A percentile compares a stretch with the other conserved stretches of the same genome.
Evolutionary conservation across 2,113 vertebrate genomes (phyloP).

Genomic region (Eonycteris spelaea): DNA sequence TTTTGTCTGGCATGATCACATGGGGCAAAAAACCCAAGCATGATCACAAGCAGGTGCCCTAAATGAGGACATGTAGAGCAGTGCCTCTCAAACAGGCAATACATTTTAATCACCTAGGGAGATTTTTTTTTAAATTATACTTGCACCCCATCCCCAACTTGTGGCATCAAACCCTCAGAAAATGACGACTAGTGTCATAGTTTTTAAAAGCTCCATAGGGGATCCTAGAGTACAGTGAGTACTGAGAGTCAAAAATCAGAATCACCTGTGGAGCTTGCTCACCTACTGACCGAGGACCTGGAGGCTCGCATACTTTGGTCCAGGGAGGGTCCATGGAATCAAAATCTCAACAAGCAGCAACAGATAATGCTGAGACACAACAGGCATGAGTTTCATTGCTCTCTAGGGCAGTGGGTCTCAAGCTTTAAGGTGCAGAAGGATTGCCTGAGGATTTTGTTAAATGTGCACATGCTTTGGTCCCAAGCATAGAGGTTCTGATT

Average conservation of each 20-base stretch:
- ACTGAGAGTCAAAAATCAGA: not conserved
- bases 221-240: not conserved
- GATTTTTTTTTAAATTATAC: not conserved
- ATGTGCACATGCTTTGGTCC: not conserved
- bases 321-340: not conserved
- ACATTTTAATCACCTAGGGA: not conserved
- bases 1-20: not conserved
- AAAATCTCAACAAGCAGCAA: not conserved
- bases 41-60: not conserved
- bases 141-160: not conserved
- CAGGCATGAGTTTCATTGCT: not conserved
- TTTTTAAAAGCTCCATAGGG: not conserved
- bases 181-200: not conserved
- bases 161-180: not conserved
- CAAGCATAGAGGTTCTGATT: not conserved
- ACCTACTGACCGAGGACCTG: not conserved
- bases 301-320: not conserved
- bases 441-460: conserved; percentile 11
- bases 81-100: conserved; percentile 9
- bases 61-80: not conserved
- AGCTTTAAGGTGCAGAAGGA: not conserved
- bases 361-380: conserved; percentile 27
- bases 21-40: not conserved
- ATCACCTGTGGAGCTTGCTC: not conserved
- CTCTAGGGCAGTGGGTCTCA: not conserved